Base-by-base conservation (phyloP, 1,140 invertebrate species). In the Saxidomus purpurata region DNA sequence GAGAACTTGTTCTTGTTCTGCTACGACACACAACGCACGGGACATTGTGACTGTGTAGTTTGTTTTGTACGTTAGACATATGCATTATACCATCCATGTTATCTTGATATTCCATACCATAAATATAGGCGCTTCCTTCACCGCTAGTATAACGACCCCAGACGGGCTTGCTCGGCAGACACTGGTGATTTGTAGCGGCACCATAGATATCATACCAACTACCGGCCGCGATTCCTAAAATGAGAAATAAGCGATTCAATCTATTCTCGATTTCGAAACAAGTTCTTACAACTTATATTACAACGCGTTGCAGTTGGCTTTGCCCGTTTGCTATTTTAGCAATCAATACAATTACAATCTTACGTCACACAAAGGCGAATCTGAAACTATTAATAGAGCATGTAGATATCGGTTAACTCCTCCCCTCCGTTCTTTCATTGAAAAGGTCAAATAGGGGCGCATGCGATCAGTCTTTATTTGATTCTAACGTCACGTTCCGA, bases 11-110 rank as follows among this genome's bases (percentile, higher is more conserved):
- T 22, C 89, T 71, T 22, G 19, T 28, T 8, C 49, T 36, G 63
- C 43, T 67, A n/a, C 69, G 40, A 59, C 91, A 92, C 13, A 92
- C 89, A 25, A 82, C 91, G 76, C 91, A 92, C 59, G 67, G 88
- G 19, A 76, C 69, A 67, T 91, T 74, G 36, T 89, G 77, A 67
- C 79, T 49, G 8, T 13, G 13, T 25, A 76, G n/a, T 25, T 25
- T 43, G 6, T 28, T 63, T 49, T 76, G 38, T 22, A 49, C 40
- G 25, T 49, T 49, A 0, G 71, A 47, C 38, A n/a, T 40, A n/a
- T 76, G 40, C 13, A 76, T 15, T 49, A 76, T 47, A 28, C 15
- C 15, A 76, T 13, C 40, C 2, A 76, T 8, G 13, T 36, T 28
- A 1, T 76, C 71, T 11, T 76, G 15, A 43, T 47, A 76, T 49